phyloP scores from a whole-genome alignment of 2,888 invertebrate species.

The Zygaena filipendulae region DNA sequence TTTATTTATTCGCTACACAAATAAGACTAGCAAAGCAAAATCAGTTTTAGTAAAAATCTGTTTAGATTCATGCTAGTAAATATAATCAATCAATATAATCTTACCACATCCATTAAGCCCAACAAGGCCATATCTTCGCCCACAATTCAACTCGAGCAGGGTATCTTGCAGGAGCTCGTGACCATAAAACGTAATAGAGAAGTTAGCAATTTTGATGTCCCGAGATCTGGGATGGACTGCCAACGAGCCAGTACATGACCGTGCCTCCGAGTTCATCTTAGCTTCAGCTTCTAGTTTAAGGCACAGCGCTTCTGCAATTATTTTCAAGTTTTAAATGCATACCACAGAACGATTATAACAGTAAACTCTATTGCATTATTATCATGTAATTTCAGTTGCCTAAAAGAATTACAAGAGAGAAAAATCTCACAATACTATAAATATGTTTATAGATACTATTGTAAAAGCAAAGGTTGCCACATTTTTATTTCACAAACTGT shows the following conservation, averaged over 20 bases:
- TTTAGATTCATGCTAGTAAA: background rate
- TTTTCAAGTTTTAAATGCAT: slow-evolving; percentile 1
- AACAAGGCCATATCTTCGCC: slow-evolving; percentile 94
- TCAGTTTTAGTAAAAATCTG: no score
- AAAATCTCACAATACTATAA: no score
- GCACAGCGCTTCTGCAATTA: slow-evolving; percentile 80
- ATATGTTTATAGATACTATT: no score
- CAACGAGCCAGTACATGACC: slow-evolving; percentile 94
- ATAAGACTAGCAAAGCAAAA: no score
- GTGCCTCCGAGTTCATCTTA: slow-evolving; percentile 90
- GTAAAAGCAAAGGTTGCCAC: no score
- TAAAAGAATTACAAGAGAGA: no score
- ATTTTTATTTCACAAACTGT: no score
- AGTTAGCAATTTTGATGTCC: slow-evolving; percentile 95
- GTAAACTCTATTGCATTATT: no score
- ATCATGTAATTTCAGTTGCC: no score
- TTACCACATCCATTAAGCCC: slow-evolving; percentile 97
- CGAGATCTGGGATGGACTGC: slow-evolving; percentile 96
- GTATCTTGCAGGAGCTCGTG: slow-evolving; percentile 96
- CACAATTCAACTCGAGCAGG: slow-evolving; percentile 95
- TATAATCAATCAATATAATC: slow-evolving; percentile 18
- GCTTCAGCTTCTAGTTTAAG: slow-evolving; percentile 91
- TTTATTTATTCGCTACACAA: no score
- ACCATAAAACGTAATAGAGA: slow-evolving; percentile 98
- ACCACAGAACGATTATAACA: no score